A percentile compares a stretch with the other conserved stretches of the same genome.
Evolutionary conservation across 1,140 invertebrate genomes (phyloP).

Genomic region (Orchestia grillus): DNA sequence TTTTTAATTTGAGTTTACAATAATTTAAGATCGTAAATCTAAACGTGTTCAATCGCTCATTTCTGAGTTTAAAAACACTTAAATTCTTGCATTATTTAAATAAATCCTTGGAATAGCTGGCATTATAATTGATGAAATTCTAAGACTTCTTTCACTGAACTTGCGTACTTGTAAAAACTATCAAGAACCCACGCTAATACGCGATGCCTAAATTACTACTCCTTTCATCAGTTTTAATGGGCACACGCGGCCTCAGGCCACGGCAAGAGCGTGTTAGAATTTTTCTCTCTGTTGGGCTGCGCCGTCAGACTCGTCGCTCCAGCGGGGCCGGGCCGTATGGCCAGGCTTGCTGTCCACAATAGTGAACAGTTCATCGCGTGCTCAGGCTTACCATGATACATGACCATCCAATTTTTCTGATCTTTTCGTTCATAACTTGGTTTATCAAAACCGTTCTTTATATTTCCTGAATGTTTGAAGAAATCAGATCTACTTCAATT

Average conservation of each 20-base stretch:
- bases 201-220: neutral
- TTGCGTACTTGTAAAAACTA: neutral
- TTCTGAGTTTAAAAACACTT: neutral
- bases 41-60: neutral
- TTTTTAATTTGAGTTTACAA: too few species aligned
- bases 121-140: neutral
- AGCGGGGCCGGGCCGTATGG: neutral
- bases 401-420: neutral
- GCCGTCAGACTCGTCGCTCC: neutral
- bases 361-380: neutral
- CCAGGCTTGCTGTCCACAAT: neutral
- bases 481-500: neutral
- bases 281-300: neutral
- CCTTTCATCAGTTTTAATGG: neutral
- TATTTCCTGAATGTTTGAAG: neutral
- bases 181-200: neutral
- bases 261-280: neutral
- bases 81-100: neutral
- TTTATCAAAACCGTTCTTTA: neutral
- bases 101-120: neutral
- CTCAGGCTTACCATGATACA: neutral
- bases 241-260: neutral
- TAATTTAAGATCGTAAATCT: too few species aligned
- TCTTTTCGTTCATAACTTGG: neutral
- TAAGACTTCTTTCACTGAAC: neutral